Evolutionary conservation across 1,140 invertebrate genomes (phyloP).

Genomic region (Zaprionus vittiger): DNA sequence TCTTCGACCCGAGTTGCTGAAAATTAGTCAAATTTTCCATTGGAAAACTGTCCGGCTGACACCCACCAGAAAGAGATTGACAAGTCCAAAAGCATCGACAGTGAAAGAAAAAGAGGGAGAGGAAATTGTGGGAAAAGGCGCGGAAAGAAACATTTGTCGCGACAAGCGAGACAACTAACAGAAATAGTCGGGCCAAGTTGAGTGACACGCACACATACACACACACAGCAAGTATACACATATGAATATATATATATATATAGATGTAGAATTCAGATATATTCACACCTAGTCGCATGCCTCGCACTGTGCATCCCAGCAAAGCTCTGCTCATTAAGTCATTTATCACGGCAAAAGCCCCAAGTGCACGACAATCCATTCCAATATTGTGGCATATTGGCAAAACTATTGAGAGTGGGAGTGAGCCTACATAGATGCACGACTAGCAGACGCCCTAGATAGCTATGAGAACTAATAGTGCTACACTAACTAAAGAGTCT

Average conservation of each 20-base stretch:
- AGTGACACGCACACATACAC: slow-evolving; percentile 33
- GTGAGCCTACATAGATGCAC: neutral
- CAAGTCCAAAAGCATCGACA: slow-evolving; percentile 19
- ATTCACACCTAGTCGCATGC: slow-evolving; percentile 4
- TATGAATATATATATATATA: slow-evolving; percentile 5
- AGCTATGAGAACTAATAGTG: neutral
- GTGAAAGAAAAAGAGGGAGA: neutral
- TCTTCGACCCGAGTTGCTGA: slow-evolving; percentile 44
- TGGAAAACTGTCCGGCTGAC: slow-evolving; percentile 45
- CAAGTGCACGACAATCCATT: slow-evolving; percentile 38
- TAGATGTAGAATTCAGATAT: slow-evolving; percentile 1
- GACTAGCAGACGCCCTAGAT: slow-evolving; percentile 3
- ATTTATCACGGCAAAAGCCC: slow-evolving; percentile 41
- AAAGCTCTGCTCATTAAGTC: slow-evolving; percentile 53
- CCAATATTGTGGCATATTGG: slow-evolving; percentile 20
- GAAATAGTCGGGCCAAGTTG: slow-evolving; percentile 38
- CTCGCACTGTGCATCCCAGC: slow-evolving; percentile 31
- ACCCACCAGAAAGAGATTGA: slow-evolving; percentile 34
- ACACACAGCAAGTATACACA: neutral
- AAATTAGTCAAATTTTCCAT: slow-evolving; percentile 56
- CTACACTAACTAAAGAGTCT: too few relatives aligned
- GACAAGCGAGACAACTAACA: slow-evolving; percentile 49
- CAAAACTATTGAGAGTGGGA: neutral
- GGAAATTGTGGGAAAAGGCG: neutral
- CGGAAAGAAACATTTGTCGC: slow-evolving; percentile 48